Evolutionary conservation across 2,113 vertebrate genomes (phyloP).

Genomic region (Labeo rohita): DNA sequence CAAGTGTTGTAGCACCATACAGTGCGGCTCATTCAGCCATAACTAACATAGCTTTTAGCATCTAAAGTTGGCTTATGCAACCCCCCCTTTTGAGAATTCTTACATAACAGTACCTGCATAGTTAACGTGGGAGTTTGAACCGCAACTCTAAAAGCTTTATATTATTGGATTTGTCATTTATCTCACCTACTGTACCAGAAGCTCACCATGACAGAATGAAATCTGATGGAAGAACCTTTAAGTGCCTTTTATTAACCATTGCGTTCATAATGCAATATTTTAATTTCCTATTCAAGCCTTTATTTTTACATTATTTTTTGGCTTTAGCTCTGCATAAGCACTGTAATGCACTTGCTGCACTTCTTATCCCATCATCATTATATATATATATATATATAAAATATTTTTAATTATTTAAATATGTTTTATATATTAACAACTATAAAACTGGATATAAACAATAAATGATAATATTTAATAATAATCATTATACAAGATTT

Average conservation of each 20-base stretch:
- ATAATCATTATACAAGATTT: no score
- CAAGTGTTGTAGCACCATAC: slow-evolving; percentile 30
- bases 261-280: not conserved
- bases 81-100: slow-evolving; percentile 48
- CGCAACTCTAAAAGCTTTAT: not conserved
- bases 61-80: slow-evolving; percentile 42
- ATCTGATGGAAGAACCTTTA: not conserved
- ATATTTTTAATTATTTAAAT: not conserved
- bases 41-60: slow-evolving; percentile 46
- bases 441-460: no score
- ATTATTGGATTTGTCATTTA: not conserved
- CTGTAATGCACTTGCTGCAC: not conserved
- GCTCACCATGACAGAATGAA: not conserved
- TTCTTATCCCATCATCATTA: not conserved
- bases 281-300: not conserved
- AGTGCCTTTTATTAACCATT: not conserved
- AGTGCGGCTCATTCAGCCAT: slow-evolving; percentile 40
- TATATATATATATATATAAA: not conserved
- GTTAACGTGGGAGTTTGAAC: slow-evolving; percentile 17
- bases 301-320: not conserved
- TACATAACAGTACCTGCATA: slow-evolving; percentile 43
- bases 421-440: not conserved
- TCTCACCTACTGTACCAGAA: not conserved
- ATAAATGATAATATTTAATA: no score
- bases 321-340: not conserved